Evolutionary conservation across 2,888 invertebrate species (phyloP), one percentile per base, ranked within the genome.

Genomic region (Drosophila nigritarsus): DNA sequence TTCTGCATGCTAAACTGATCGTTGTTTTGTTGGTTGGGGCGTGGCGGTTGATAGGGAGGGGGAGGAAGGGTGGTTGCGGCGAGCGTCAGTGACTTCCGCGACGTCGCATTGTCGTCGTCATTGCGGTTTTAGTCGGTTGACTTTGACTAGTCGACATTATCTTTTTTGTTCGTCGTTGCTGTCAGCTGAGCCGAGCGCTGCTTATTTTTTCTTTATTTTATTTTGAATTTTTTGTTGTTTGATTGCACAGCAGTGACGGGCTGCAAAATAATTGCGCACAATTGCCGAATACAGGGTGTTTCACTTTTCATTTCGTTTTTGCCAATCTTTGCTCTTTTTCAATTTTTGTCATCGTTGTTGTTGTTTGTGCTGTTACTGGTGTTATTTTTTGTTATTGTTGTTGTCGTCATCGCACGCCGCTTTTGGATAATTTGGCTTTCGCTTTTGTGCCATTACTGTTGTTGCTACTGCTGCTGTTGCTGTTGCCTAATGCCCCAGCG

Each of bases 371-470:
- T 40, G 67, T 53, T 45, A 50, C 53, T 51, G 42, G 32, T 59
- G 40, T 54, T 58, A 78, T 72, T 74, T 29, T 29, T 8, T 24
- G 13, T 45, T 45, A 8, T 45, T 55, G 55, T 51, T 65, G 83
- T 73, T 70, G 75, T 82, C 80, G 69, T 73, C 83, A 78, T 71
- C 87, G 79, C 70, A 77, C 58, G 73, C 89, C 87, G 77, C 68
- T 84, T 87, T 84, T 87, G 85, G 89, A 84, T 84, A 86, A 80
- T 87, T 87, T 87, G 75, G 87, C 87, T 87, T 87, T 87, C 89
- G 87, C 87, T 87, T 89, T 85, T 88, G 89, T 86, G 72, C 82
- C 83, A 79, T 79, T 78, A 79, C 74, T 71, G 56, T 24, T 61
- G 53, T 11, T 48, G 62, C n/a, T 65, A 29, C n/a, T 55, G 58